Conservation (phyloP, 2,113 vertebrate species). For the Emberiza fucata region DNA sequence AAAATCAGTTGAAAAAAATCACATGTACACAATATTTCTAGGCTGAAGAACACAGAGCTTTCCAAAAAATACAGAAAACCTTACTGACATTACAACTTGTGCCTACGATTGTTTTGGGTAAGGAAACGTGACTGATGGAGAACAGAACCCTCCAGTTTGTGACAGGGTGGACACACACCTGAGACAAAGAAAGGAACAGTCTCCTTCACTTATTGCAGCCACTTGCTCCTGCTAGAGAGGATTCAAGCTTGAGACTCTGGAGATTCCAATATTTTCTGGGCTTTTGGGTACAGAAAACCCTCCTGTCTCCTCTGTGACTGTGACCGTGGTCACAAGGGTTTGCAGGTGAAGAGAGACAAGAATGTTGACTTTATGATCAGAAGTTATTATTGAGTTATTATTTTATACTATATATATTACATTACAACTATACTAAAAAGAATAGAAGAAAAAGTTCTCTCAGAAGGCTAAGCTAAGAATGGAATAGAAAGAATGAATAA, state of each 20-base stretch:
- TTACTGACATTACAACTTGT: not conserved
- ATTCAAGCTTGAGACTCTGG: not conserved
- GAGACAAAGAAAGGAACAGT: not conserved
- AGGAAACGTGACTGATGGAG: accelerated
- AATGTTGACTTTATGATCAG: too few species aligned
- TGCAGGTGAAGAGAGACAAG: too few species aligned
- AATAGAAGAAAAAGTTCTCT: too few species aligned
- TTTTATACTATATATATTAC: too few species aligned
- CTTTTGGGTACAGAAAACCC: not conserved
- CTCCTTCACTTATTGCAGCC: not conserved
- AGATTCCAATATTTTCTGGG: not conserved
- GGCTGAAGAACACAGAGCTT: not conserved
- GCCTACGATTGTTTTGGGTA: not conserved
- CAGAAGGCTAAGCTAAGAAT: too few species aligned
- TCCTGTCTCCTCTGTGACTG: not conserved
- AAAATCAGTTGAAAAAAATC: not conserved
- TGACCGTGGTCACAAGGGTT: too few species aligned
- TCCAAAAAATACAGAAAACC: not conserved
- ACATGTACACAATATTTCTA: not conserved
- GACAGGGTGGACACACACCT: not conserved
- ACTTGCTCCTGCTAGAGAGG: not conserved
- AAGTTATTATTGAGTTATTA: too few species aligned
- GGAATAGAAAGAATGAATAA: too few species aligned
- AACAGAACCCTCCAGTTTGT: not conserved
- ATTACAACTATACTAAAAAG: too few species aligned